Conservation (phyloP, 2,888 invertebrate species). For the Andricus curvator region DNA sequence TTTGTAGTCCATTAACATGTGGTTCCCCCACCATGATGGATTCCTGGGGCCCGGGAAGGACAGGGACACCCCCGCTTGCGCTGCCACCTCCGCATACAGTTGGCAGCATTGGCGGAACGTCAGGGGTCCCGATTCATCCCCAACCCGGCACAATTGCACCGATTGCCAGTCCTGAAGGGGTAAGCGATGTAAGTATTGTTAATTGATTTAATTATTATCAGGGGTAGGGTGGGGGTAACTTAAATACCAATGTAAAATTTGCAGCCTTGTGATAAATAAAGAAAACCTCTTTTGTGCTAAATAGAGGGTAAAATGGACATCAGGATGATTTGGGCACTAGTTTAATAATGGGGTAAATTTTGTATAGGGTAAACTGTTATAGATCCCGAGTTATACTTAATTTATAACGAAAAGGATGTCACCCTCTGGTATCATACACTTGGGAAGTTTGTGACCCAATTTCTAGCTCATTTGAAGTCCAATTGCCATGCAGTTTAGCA, state of each 20-base stretch:
- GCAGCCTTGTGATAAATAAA: no score
- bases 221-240: no score
- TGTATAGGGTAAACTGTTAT: not conserved
- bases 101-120: conserved; percentile 67
- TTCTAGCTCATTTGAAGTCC: not conserved
- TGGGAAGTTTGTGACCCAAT: not conserved
- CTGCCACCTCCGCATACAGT: conserved; percentile 64
- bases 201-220: not conserved
- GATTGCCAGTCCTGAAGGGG: conserved; percentile 79
- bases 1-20: conserved; percentile 80
- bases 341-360: no score
- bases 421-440: not conserved
- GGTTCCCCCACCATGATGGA: conserved; percentile 80
- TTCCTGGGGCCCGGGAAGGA: conserved; percentile 75
- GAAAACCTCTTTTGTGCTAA: no score
- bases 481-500: not conserved
- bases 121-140: conserved; percentile 61
- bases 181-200: conserved; percentile 73
- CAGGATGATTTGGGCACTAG: no score
- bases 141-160: conserved; percentile 74
- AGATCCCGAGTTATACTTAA: not conserved
- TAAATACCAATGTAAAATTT: no score
- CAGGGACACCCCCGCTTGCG: conserved; percentile 69
- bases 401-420: not conserved
- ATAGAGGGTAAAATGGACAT: no score